Evolutionary conservation across 1,140 invertebrate genomes (phyloP), one percentile per base, ranked within the genome.

Genomic region (Lepidurus couesii): DNA sequence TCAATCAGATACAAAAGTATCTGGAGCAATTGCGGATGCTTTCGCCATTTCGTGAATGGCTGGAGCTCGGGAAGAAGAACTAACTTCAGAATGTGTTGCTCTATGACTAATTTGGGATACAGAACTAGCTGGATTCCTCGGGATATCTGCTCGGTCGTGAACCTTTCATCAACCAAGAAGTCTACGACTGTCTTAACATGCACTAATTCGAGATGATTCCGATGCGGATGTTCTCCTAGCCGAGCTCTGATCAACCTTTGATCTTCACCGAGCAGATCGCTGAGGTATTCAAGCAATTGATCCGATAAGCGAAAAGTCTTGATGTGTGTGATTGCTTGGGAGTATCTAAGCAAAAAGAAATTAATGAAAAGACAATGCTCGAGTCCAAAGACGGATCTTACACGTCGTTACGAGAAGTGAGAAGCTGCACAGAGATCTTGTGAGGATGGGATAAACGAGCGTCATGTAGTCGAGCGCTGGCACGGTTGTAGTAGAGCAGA

Each of bases 141-240:
- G 78, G 34, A 79, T 24, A 79, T 79, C 47, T 79, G 78, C 45
- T 75, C 73, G 21, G 65, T 42, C 3, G 78, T 44, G 74, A 74
- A 79, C 24, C 74, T 74, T 47, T 44, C 24, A 10, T 34, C 2
- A 8, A 16, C 10, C 26, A 79, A 24, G 21, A 75, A 74, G 13
- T 79, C 78, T 7, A 79, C 42, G 34, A 79, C 78, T 21, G 24
- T 43, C 16, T 75, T 24, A 42, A 75, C 73, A 45, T 79, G 74
- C 26, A 44, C 21, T 42, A 74, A 26, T 24, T 74, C 45, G 10
- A 79, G 24, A 10, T 79, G 78, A n/a, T 44, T 42, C 26, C 42
- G 75, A n/a, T 45, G 26, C 2, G 74, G 78, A 26, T 79, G 74
- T 16, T 65, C 53, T n/a, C 1, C 26, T 42, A 79, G 21, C 44